A percentile compares a stretch with the other conserved stretches of the same genome.
Conservation (phyloP, 2,888 invertebrate genomes). For the Dicyrtoma fusca region DNA sequence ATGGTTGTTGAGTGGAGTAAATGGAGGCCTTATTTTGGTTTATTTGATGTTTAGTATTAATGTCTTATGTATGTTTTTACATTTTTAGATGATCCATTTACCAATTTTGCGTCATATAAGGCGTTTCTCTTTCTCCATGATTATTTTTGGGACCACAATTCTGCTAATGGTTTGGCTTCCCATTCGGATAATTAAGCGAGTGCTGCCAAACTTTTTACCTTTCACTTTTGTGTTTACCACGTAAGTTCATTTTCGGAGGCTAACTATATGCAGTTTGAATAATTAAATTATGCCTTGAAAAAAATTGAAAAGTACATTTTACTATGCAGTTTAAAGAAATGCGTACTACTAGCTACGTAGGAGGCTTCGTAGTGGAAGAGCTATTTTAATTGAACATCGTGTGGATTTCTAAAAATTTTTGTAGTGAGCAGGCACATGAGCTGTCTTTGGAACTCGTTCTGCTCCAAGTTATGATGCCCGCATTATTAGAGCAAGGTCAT, state of each 20-base stretch:
- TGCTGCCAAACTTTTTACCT: slow-evolving; percentile 87
- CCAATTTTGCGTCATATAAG: slow-evolving; percentile 89
- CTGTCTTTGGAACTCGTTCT: slow-evolving; percentile 88
- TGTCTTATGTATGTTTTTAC: neutral
- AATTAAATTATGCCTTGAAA: neutral
- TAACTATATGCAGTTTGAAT: neutral
- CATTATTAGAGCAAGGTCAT: slow-evolving; percentile 93
- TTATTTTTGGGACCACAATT: slow-evolving; percentile 94
- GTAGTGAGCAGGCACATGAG: slow-evolving; percentile 76
- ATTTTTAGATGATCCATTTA: slow-evolving; percentile 84
- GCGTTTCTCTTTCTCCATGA: slow-evolving; percentile 87
- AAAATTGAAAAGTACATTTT: neutral
- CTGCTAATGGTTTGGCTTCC: slow-evolving; percentile 90
- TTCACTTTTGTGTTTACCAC: slow-evolving; percentile 79
- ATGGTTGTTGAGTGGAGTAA: too few relatives aligned
- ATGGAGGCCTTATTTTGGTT: too few relatives aligned
- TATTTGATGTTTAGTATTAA: too few relatives aligned
- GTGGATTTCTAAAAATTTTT: too few relatives aligned
- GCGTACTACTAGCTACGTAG: too few relatives aligned
- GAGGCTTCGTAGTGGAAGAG: too few relatives aligned
- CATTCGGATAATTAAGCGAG: slow-evolving; percentile 77
- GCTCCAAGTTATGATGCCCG: slow-evolving; percentile 92
- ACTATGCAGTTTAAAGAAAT: too few relatives aligned
- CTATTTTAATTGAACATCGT: too few relatives aligned
- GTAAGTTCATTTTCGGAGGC: slow-evolving; percentile 53